These are phyloP conservation scores for Cyclura pinguis DNA, from an alignment of 2,797 vertebrate genomes.

Conservation along the genomic window DNA sequence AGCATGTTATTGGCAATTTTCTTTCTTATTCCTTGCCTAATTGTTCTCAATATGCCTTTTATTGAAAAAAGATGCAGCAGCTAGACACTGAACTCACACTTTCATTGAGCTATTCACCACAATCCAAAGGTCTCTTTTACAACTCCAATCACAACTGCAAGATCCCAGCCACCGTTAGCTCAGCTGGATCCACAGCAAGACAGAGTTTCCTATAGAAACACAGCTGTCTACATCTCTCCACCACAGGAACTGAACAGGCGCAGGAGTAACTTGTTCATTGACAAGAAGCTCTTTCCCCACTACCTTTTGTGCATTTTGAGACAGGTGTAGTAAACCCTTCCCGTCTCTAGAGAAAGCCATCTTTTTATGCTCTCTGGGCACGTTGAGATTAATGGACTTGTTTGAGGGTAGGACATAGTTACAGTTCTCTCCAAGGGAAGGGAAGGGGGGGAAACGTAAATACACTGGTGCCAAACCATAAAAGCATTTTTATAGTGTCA, in stretches of 20 bases:
- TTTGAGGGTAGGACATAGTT: background rate
- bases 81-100: no score
- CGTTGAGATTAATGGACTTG: background rate
- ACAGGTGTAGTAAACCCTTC: background rate
- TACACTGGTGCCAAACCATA: accelerated
- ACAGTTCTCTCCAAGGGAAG: accelerated
- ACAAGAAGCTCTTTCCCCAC: background rate
- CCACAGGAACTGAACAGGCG: background rate
- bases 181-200: no score
- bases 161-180: no score
- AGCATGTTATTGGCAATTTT: no score
- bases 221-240: background rate
- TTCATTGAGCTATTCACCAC: no score
- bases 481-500: conserved; percentile 24
- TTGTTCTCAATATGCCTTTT: no score
- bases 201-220: background rate
- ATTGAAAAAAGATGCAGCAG: no score
- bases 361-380: background rate
- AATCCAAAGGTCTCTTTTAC: no score
- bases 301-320: background rate
- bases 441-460: background rate
- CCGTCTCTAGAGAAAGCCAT: background rate
- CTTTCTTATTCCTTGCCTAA: no score
- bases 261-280: no score
- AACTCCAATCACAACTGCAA: no score